Percentiles rank a stretch among this genome's conserved stretches.
Conservation (phyloP, 2,888 invertebrate genomes). For the Spodoptera exigua region DNA sequence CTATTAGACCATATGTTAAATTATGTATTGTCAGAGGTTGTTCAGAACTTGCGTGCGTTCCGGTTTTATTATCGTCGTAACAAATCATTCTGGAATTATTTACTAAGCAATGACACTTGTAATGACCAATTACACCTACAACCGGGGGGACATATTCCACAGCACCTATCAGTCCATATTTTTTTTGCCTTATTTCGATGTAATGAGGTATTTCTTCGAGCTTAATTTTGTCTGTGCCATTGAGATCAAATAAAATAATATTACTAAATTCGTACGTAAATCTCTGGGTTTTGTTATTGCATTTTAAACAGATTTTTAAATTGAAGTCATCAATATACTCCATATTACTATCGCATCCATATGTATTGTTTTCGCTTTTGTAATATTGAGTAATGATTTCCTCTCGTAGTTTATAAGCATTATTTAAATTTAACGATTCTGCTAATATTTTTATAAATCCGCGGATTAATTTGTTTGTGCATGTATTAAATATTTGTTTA, state of each 20-base stretch:
- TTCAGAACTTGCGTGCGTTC: constrained; percentile 18
- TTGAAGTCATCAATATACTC: too few relatives aligned
- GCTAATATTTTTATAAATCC: too few relatives aligned
- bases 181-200: constrained; percentile 20
- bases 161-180: constrained; percentile 20
- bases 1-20: constrained; percentile 12
- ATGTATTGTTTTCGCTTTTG: too few relatives aligned
- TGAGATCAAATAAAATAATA: constrained; percentile 16
- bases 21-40: constrained; percentile 16
- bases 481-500: too few relatives aligned
- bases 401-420: too few relatives aligned
- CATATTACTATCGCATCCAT: too few relatives aligned
- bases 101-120: constrained; percentile 18
- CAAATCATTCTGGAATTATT: constrained; percentile 19
- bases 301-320: constrained; percentile 20
- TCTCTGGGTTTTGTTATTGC: constrained; percentile 12
- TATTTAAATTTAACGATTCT: too few relatives aligned
- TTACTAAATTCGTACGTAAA: constrained; percentile 13
- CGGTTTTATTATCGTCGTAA: constrained; percentile 22
- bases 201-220: constrained; percentile 8
- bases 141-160: constrained; percentile 21
- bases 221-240: constrained; percentile 12
- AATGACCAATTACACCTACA: constrained; percentile 13
- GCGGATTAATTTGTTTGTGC: too few relatives aligned
- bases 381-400: too few relatives aligned